A percentile compares a stretch with the other conserved stretches of the same genome.
Evolutionary conservation across 2,888 invertebrate genomes (phyloP).

Genomic region (Bugulina stolonifera): DNA sequence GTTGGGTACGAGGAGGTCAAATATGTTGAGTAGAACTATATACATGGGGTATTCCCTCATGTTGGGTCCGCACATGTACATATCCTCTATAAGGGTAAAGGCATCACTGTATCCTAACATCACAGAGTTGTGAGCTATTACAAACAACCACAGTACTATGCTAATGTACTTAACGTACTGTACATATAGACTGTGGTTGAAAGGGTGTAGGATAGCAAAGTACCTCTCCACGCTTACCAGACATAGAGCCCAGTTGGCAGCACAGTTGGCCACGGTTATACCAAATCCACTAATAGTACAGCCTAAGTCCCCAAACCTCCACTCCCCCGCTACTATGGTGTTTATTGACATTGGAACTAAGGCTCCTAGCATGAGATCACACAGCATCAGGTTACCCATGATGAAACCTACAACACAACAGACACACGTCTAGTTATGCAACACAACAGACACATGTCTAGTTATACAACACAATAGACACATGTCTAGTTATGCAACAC

Average conservation of each 20-base stretch:
- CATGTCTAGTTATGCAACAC: too few species aligned
- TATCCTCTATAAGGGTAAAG: neutral
- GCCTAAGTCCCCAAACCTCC: neutral
- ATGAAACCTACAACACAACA: neutral
- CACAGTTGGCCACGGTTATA: constrained; percentile 15
- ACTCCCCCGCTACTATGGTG: neutral
- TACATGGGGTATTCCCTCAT: constrained; percentile 9
- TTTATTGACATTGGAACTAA: neutral
- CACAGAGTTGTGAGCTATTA: constrained; percentile 9
- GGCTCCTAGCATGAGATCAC: constrained; percentile 16
- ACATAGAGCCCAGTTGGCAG: constrained; percentile 26
- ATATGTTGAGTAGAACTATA: constrained; percentile 12
- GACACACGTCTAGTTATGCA: too few species aligned
- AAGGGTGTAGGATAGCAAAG: constrained; percentile 21
- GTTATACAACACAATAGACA: too few species aligned
- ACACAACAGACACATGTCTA: too few species aligned
- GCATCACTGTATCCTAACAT: constrained; percentile 9
- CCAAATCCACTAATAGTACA: constrained; percentile 13
- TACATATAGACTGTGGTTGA: constrained; percentile 15
- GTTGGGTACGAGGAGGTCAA: constrained; percentile 25
- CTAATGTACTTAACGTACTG: constrained; percentile 7
- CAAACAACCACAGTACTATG: constrained; percentile 12
- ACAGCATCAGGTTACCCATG: constrained; percentile 22
- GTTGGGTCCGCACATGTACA: constrained; percentile 26
- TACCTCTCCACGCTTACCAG: constrained; percentile 25